Percentiles rank a stretch among this genome's conserved stretches.
These are phyloP conservation scores for Harmothoe impar DNA, from an alignment of 2,888 invertebrate genomes.

Conservation along the genomic window DNA sequence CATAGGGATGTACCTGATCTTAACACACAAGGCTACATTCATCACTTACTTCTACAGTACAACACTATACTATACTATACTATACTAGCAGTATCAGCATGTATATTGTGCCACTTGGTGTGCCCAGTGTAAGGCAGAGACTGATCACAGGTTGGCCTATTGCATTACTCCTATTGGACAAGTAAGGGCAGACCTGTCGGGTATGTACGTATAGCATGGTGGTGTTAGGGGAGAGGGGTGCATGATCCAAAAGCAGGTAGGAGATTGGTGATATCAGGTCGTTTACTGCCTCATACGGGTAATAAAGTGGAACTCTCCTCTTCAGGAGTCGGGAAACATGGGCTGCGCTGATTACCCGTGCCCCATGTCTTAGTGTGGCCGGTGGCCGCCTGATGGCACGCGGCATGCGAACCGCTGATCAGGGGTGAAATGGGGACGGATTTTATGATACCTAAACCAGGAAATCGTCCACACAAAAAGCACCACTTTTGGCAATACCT, in stretches of 20 bases:
- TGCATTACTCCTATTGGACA: no score
- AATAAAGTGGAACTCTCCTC: constrained; percentile 58
- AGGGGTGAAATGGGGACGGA: constrained; percentile 9
- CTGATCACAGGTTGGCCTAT: no score
- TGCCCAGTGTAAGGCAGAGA: no score
- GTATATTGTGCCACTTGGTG: no score
- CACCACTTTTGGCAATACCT: background rate
- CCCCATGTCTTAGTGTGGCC: background rate
- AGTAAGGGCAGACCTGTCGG: no score
- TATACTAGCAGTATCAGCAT: no score
- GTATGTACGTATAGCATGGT: background rate
- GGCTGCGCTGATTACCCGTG: background rate
- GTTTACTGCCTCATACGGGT: constrained; percentile 19
- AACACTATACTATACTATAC: no score
- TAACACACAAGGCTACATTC: no score
- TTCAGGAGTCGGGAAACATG: constrained; percentile 40
- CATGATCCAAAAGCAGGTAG: no score
- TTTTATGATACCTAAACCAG: background rate
- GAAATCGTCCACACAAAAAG: background rate
- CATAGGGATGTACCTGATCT: no score
- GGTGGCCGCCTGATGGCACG: constrained; percentile 50
- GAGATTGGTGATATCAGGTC: background rate
- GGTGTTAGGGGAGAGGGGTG: background rate
- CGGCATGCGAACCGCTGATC: background rate
- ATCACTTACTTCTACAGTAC: no score